phyloP scores from a whole-genome alignment of 2,797 vertebrate species.

The Prunella strophiata region DNA sequence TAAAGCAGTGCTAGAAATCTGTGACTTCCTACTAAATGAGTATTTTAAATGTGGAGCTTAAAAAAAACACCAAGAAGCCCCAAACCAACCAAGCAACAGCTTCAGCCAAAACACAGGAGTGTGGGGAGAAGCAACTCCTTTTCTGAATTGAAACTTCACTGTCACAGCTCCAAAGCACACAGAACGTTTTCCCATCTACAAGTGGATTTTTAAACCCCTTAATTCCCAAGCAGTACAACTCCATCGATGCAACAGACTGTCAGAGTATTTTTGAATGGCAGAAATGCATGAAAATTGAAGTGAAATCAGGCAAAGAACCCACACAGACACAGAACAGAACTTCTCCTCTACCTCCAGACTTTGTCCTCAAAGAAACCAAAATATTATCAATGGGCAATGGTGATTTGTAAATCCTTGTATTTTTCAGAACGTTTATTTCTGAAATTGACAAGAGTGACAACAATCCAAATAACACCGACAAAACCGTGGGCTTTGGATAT shows the following conservation, averaged over 20 bases:
- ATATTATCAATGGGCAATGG: background rate
- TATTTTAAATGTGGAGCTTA: background rate
- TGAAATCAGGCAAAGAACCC: background rate
- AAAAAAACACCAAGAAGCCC: background rate
- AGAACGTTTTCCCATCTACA: background rate
- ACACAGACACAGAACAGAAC: background rate
- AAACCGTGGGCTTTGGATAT: accelerated
- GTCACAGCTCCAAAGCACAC: background rate
- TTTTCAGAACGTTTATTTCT: background rate
- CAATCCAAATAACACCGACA: background rate
- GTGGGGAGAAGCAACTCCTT: background rate
- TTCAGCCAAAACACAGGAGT: background rate
- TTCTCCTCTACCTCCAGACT: background rate
- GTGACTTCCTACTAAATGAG: background rate
- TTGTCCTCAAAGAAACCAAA: background rate
- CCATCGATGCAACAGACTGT: background rate
- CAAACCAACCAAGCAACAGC: background rate
- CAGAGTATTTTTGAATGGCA: background rate
- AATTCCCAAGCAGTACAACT: background rate
- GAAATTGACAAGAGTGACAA: background rate
- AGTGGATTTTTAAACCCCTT: background rate
- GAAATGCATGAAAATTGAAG: background rate
- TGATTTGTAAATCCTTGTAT: background rate
- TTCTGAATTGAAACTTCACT: background rate
- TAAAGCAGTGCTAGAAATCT: background rate